These are phyloP conservation scores for Drosophila borborema DNA, from an alignment of 2,888 invertebrate genomes.

Conservation along the genomic window DNA sequence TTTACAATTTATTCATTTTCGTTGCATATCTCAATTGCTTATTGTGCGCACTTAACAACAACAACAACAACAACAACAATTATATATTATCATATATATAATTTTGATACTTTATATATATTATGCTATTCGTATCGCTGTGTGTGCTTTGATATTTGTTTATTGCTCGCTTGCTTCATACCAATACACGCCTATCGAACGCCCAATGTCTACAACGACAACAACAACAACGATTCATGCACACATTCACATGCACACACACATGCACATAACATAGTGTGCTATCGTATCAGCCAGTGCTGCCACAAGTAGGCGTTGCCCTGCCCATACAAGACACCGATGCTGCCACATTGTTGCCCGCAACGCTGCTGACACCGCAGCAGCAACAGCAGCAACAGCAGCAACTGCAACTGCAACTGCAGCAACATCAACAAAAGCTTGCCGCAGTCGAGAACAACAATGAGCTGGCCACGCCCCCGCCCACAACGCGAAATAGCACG, in stretches of 20 bases:
- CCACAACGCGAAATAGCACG: conserved; percentile 44
- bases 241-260: conserved; percentile 5
- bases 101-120: conserved; percentile 10
- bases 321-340: conserved; percentile 61
- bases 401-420: conserved; percentile 38
- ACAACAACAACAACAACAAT: conserved; percentile 31
- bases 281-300: conserved; percentile 83
- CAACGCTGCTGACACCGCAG: conserved; percentile 64
- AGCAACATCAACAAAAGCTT: conserved; percentile 41
- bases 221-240: conserved; percentile 14
- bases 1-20: conserved; percentile 29
- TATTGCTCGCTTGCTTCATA: conserved; percentile 50
- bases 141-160: conserved; percentile 35
- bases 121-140: conserved; percentile 45
- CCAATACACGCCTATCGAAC: conserved; percentile 34
- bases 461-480: conserved; percentile 59
- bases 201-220: conserved; percentile 31
- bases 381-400: conserved; percentile 38
- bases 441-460: conserved; percentile 52
- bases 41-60: conserved; percentile 46
- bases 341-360: conserved; percentile 54
- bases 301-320: conserved; percentile 72
- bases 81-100: conserved; percentile 12
- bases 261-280: conserved; percentile 68
- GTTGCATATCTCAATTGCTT: conserved; percentile 53